A percentile compares a stretch with the other conserved stretches of the same genome.
Evolutionary conservation across 2,888 invertebrate genomes (phyloP).

Genomic region (Watsonalla cultraria): DNA sequence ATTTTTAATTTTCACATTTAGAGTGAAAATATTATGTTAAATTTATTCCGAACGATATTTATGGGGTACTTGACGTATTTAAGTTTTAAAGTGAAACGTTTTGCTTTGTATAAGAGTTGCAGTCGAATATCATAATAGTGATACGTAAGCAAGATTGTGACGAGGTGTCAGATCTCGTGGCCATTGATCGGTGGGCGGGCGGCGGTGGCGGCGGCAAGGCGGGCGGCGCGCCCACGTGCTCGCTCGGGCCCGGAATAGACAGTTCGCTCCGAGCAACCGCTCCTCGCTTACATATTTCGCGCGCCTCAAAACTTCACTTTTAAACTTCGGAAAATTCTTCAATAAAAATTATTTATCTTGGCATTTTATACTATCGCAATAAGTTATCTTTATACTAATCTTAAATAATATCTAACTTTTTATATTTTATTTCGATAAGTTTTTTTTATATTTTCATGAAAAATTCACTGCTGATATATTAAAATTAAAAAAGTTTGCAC

Average conservation of each 20-base stretch:
- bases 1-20: not conserved
- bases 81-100: not conserved
- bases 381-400: not conserved
- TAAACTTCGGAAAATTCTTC: not conserved
- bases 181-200: conserved; percentile 69
- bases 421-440: too few relatives aligned
- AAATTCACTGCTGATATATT: too few relatives aligned
- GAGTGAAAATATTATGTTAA: not conserved
- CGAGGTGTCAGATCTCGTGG: conserved; percentile 59
- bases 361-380: too few relatives aligned
- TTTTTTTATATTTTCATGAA: too few relatives aligned
- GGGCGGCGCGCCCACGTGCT: conserved; percentile 68
- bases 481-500: conserved; percentile 2
- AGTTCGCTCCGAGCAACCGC: conserved; percentile 60
- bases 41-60: too few relatives aligned
- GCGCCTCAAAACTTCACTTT: conserved; percentile 7
- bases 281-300: conserved; percentile 42
- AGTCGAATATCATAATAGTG: conserved; percentile 15
- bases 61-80: too few relatives aligned
- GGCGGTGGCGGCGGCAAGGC: conserved; percentile 44
- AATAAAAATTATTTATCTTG: not conserved
- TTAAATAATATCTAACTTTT: too few relatives aligned
- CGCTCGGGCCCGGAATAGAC: conserved; percentile 70
- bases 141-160: conserved; percentile 14
- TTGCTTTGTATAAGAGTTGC: conserved; percentile 8